Percentiles rank a stretch among this genome's conserved stretches.
Evolutionary conservation across 2,888 invertebrate species (phyloP).

Genomic region (Lasioglossum villosulum): DNA sequence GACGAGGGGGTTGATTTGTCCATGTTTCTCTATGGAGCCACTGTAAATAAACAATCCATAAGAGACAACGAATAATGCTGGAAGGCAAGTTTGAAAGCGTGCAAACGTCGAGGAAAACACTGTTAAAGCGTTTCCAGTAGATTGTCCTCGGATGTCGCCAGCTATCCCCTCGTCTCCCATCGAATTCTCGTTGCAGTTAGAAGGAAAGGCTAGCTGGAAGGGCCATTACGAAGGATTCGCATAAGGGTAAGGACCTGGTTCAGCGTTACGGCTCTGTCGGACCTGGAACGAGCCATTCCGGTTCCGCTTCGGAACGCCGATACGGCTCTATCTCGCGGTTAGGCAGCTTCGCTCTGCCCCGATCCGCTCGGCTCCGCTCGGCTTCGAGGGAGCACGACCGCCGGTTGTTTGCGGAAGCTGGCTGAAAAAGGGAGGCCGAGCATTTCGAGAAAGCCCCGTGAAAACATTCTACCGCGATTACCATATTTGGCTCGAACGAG

Average conservation of each 20-base stretch:
- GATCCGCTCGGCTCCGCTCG: neutral
- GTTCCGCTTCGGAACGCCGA: constrained; percentile 27
- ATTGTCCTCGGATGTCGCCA: neutral
- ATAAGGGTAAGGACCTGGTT: constrained; percentile 23
- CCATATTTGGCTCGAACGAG: constrained; percentile 71
- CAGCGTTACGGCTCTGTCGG: constrained; percentile 23
- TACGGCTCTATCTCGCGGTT: constrained; percentile 19
- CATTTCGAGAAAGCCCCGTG: constrained; percentile 68
- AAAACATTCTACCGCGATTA: constrained; percentile 77
- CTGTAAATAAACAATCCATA: neutral
- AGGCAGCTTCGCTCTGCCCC: constrained; percentile 2
- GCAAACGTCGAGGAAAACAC: neutral
- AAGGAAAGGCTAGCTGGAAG: constrained; percentile 8
- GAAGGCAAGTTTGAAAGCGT: neutral
- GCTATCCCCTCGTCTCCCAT: neutral
- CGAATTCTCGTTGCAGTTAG: constrained; percentile 2
- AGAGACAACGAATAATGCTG: neutral
- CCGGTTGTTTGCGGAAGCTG: constrained; percentile 65
- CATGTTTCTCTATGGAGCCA: neutral
- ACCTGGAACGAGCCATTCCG: constrained; percentile 29
- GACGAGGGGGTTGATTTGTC: too few relatives aligned
- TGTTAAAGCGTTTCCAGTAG: neutral
- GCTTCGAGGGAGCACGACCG: constrained; percentile 40
- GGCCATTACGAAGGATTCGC: constrained; percentile 33
- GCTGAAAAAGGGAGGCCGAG: constrained; percentile 49